These are phyloP conservation scores for Diaperis boleti DNA, from an alignment of 2,888 invertebrate species.

Conservation along the genomic window DNA sequence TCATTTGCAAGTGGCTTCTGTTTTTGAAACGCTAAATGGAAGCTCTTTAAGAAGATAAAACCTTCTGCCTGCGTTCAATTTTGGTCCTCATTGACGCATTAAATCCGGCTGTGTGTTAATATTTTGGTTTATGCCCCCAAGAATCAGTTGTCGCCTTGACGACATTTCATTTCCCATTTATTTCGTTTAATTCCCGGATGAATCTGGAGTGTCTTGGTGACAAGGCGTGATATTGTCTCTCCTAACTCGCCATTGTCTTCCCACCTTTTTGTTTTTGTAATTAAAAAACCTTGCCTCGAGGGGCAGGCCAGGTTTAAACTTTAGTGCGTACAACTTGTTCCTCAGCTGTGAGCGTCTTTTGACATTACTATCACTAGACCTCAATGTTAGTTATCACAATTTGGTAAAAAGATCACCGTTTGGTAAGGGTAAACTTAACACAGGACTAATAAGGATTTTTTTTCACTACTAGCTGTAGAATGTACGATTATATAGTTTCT, in stretches of 20 bases:
- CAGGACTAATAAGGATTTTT: too few species aligned
- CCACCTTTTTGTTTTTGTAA: not conserved
- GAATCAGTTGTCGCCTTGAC: conserved; percentile 27
- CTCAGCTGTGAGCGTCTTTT: too few species aligned
- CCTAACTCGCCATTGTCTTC: conserved; percentile 6
- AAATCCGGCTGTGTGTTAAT: conserved; percentile 34
- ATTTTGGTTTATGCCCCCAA: conserved; percentile 36
- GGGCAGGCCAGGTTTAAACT: too few species aligned
- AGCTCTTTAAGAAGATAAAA: conserved; percentile 8
- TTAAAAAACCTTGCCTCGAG: too few species aligned
- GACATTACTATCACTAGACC: too few species aligned
- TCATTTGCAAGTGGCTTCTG: conserved; percentile 20
- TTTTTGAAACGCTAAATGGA: conserved; percentile 17
- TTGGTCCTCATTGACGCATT: conserved; percentile 34
- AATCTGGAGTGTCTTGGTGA: conserved; percentile 32
- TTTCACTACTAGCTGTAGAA: too few species aligned
- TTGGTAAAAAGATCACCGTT: too few species aligned
- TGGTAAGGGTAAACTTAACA: too few species aligned
- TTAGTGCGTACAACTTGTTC: too few species aligned
- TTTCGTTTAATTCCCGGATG: conserved; percentile 41
- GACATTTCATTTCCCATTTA: conserved; percentile 40
- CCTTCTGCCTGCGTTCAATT: conserved; percentile 18
- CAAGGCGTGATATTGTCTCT: conserved; percentile 40
- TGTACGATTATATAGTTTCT: too few species aligned
- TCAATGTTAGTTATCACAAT: too few species aligned